Base-by-base conservation (phyloP, 2,888 invertebrate genomes). In the Amphipoea lucens region DNA sequence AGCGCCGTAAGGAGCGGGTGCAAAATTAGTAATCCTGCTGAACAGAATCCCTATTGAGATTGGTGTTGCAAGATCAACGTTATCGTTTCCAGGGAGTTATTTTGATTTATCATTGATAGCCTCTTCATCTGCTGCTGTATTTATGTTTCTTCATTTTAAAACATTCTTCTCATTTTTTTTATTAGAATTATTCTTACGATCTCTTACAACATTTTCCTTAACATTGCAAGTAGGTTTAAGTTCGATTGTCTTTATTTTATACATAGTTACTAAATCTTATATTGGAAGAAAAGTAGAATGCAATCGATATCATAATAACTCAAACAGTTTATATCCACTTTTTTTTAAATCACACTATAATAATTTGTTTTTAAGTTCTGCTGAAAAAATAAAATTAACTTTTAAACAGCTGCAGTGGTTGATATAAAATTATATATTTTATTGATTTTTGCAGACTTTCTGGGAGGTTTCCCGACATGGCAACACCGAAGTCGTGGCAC, bases 1-100 rank as follows among this genome's bases (percentile, higher is more conserved):
- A 78, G 89, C 89, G 85, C 80, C 82, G 89, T 94, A 94, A 95
- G 94, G 90, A 93, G 89, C 81, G 91, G 93, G 90, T 91, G 90
- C 91, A 90, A 91, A 91, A 87, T 90, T 91, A 85, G 91, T 91
- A 90, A 90, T 89, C 89, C 85, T 88, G 72, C 65, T 80, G 87
- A 81, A 79, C 69, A 67, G 86, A 91, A 90, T 89, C 89, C 88
- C 89, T 84, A 90, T 89, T 88, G 51, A 45, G 5, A 57, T 70
- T 70, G 45, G 82, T 88, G 89, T 88, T 89, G 85, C 89, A 84
- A 88, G 85, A 36, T 36, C 14, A 51, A 20, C 1, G 65, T 65
- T 40, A 40, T 4, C 40, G 20, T 20, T 65, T 65, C 65, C 40
- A 40, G 9, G 20, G 36, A 65, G 20, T 40, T 36, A 20, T 40